These are phyloP conservation scores for Lasioglossum lativentre DNA, from an alignment of 2,888 invertebrate genomes.

Conservation along the genomic window DNA sequence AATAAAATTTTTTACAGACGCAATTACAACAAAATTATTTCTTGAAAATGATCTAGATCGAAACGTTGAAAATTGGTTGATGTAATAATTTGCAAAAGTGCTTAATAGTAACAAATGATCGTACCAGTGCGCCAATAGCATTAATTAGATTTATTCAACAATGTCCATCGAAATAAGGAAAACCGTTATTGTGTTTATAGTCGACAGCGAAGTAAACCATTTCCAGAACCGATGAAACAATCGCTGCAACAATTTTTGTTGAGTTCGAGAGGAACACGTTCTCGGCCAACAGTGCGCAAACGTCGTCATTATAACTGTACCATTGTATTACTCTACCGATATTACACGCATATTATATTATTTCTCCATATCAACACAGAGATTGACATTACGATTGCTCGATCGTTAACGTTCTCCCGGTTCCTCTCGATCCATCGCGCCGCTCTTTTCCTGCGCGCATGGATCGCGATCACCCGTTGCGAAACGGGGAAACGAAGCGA, in stretches of 20 bases:
- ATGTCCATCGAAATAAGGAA: too few species aligned
- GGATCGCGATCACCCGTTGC: slow-evolving; percentile 43
- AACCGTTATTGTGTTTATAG: too few species aligned
- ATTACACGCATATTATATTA: slow-evolving; percentile 57
- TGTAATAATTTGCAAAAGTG: too few species aligned
- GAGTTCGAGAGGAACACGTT: neutral
- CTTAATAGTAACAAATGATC: too few species aligned
- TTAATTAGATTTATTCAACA: too few species aligned
- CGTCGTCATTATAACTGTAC: slow-evolving; percentile 40
- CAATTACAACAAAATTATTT: too few species aligned
- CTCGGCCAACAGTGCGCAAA: neutral
- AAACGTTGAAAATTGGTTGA: too few species aligned
- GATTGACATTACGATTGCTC: slow-evolving; percentile 35
- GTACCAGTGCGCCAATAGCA: too few species aligned
- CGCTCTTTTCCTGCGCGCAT: neutral
- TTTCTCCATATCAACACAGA: slow-evolving; percentile 38
- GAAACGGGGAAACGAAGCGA: slow-evolving; percentile 37
- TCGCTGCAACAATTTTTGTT: neutral
- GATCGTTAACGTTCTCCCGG: slow-evolving; percentile 33
- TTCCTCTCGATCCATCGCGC: slow-evolving; percentile 1
- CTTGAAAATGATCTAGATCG: too few species aligned
- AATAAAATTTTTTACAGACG: too few species aligned
- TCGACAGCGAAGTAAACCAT: too few species aligned
- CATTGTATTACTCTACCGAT: slow-evolving; percentile 58
- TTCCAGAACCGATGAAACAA: neutral